Percentiles rank a stretch among this genome's conserved stretches.
Conservation (phyloP, 2,888 invertebrate genomes). For the Stramonita haemastoma region DNA sequence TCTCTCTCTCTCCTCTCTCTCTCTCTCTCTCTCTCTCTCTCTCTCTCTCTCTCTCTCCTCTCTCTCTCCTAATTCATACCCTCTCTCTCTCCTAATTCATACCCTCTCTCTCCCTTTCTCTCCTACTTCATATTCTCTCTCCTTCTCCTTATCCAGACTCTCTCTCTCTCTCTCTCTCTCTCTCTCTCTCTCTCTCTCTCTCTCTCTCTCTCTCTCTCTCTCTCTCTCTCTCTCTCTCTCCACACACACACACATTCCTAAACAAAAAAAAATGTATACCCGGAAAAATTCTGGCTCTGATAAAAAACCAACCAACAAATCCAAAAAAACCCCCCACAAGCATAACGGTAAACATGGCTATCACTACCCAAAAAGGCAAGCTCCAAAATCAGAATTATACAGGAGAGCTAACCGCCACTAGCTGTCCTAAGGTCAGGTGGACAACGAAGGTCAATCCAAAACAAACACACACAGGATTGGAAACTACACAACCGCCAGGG, state of each 20-base stretch:
- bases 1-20: not conserved
- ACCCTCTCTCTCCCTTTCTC: not conserved
- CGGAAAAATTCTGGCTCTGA: not conserved
- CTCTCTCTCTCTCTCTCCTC: not conserved
- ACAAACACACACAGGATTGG: too few relatives aligned
- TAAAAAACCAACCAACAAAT: not conserved
- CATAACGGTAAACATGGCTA: not conserved
- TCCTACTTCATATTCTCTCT: too few relatives aligned
- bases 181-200: not conserved
- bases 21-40: not conserved
- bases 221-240: not conserved
- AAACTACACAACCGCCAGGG: too few relatives aligned
- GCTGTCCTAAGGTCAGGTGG: not conserved
- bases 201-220: not conserved
- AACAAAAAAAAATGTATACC: not conserved
- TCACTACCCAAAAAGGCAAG: not conserved
- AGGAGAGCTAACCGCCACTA: constrained; percentile 4
- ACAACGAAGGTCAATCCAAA: constrained; percentile 10
- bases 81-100: too few relatives aligned
- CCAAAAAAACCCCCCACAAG: not conserved
- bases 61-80: too few relatives aligned
- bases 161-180: not conserved
- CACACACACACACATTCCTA: not conserved
- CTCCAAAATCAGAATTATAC: not conserved
- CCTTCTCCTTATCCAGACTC: too few relatives aligned